These are phyloP conservation scores for Zosterops japonicus DNA, from an alignment of 2,113 vertebrate genomes.

Conservation along the genomic window DNA sequence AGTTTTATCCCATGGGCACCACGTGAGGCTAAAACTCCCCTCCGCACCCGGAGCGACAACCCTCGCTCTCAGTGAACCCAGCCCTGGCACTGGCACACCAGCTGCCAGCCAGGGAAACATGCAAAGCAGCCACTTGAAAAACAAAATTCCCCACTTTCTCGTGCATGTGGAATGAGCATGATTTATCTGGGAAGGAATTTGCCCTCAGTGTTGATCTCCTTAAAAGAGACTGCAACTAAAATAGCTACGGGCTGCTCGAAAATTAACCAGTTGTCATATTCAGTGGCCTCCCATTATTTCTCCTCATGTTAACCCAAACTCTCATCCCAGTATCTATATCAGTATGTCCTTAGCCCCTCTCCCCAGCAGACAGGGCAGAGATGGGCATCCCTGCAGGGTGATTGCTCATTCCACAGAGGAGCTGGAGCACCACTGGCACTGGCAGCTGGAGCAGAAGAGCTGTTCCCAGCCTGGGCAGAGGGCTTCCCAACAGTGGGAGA, in stretches of 20 bases:
- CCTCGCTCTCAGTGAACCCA: rapidly evolving
- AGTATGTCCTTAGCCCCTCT: not conserved
- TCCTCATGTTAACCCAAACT: not conserved
- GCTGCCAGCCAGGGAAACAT: conserved; percentile 37
- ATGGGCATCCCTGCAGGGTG: not conserved
- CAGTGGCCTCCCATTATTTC: not conserved
- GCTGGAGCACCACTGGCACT: not conserved
- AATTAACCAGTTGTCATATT: not conserved
- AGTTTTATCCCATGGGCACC: not conserved
- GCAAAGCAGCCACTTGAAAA: conserved; percentile 59
- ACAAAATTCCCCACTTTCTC: conserved; percentile 61
- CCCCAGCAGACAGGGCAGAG: not conserved
- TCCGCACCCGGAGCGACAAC: rapidly evolving
- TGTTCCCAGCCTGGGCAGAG: not conserved
- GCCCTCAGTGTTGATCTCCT: conserved; percentile 57
- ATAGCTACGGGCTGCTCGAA: not conserved
- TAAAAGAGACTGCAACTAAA: conserved; percentile 52
- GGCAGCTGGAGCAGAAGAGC: not conserved
- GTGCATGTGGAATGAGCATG: conserved; percentile 52
- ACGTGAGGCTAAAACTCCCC: not conserved
- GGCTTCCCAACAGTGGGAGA: not conserved
- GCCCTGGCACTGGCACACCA: not conserved
- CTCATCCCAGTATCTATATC: not conserved
- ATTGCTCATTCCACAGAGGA: not conserved
- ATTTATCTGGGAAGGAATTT: conserved; percentile 67